Conservation (phyloP, 2,113 vertebrate genomes). For the Macrotus californicus region DNA sequence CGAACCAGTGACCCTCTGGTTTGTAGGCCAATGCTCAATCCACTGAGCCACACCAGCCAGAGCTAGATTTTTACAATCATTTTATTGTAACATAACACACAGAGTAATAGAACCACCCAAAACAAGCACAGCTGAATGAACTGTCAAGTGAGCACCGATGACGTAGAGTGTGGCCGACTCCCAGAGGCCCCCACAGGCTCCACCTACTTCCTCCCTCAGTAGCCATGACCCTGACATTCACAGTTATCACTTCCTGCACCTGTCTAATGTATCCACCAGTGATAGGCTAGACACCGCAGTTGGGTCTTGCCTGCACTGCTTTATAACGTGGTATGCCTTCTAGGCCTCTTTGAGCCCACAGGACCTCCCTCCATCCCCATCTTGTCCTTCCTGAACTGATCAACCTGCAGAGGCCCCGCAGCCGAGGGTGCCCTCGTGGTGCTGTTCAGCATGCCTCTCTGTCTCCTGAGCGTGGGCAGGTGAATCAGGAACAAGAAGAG, state of each 20-base stretch:
- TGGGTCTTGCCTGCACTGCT: background rate
- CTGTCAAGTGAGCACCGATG: background rate
- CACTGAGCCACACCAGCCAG: too few relatives aligned
- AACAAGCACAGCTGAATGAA: background rate
- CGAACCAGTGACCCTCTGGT: too few relatives aligned
- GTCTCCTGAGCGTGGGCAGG: too few relatives aligned
- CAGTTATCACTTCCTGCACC: too few relatives aligned
- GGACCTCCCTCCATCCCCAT: background rate
- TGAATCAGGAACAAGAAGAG: too few relatives aligned
- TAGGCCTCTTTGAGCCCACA: background rate
- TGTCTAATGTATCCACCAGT: background rate
- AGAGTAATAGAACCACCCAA: background rate
- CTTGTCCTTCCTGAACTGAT: background rate
- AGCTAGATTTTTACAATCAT: background rate
- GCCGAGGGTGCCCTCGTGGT: background rate
- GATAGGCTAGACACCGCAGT: background rate
- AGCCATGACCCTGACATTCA: background rate
- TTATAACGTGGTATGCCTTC: background rate
- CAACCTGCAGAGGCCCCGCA: background rate
- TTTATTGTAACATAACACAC: background rate
- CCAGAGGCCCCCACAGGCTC: background rate
- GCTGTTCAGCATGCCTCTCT: background rate
- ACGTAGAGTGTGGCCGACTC: rapidly evolving
- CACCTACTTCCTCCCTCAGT: too few relatives aligned
- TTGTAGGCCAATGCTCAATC: too few relatives aligned